A percentile compares a stretch with the other conserved stretches of the same genome.
Conservation (phyloP, 2,797 vertebrate genomes). For the Lepilemur septentrionalis region DNA sequence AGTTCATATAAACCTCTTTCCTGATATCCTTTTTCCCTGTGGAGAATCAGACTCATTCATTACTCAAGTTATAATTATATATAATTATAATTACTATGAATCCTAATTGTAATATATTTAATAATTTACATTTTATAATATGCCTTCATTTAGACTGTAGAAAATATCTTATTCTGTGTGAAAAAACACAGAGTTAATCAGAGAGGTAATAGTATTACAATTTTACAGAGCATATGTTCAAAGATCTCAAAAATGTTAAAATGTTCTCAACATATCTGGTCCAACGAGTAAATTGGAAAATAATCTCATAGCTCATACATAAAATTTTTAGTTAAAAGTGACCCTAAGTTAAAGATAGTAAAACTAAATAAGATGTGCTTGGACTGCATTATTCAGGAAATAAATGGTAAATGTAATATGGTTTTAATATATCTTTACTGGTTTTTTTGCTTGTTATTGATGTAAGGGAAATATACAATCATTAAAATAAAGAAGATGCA, state of each 20-base stretch:
- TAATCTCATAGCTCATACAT: not conserved
- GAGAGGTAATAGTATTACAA: not conserved
- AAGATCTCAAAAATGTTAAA: conserved; percentile 4
- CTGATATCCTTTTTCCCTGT: not conserved
- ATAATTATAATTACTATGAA: conserved; percentile 4
- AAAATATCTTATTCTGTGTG: not conserved
- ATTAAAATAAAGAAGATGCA: not conserved
- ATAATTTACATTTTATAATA: conserved; percentile 28
- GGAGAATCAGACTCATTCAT: not conserved
- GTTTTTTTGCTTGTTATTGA: not conserved
- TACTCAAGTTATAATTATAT: not conserved
- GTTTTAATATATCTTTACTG: not conserved
- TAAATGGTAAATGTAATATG: not conserved
- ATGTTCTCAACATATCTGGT: not conserved
- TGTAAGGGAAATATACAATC: not conserved
- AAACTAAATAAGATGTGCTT: not conserved
- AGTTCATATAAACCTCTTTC: not conserved
- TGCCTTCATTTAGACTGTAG: not conserved
- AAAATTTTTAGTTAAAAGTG: not conserved
- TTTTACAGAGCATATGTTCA: conserved; percentile 12
- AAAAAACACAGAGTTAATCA: conserved; percentile 15
- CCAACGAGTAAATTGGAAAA: not conserved
- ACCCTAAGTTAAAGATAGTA: not conserved
- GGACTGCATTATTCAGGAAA: not conserved
- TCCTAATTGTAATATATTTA: conserved; percentile 22